phyloP scores from a whole-genome alignment of 2,888 invertebrate genomes.

The Cepaea hortensis region DNA sequence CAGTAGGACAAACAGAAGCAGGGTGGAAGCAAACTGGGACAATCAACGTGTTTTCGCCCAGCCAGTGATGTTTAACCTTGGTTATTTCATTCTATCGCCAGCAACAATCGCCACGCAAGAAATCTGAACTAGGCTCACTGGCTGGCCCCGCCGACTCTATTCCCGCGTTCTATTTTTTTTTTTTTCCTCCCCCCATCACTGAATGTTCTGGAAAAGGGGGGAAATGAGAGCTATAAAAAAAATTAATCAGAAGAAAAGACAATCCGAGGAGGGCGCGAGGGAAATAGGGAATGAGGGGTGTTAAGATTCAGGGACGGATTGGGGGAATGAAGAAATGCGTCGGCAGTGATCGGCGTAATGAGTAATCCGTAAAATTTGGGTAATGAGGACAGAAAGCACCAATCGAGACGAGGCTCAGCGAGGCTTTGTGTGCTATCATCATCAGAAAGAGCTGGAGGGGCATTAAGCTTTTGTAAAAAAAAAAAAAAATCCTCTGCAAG shows the following conservation, averaged over 20 bases:
- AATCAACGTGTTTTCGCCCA: too few species aligned
- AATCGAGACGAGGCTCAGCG: constrained; percentile 17
- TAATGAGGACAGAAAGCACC: constrained; percentile 29
- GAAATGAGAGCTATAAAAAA: too few species aligned
- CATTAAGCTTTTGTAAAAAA: neutral
- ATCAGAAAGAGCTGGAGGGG: constrained; percentile 9
- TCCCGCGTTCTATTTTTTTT: too few species aligned
- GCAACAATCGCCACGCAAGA: too few species aligned
- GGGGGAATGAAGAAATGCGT: constrained; percentile 14
- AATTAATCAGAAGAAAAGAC: neutral
- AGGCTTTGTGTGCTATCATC: constrained; percentile 34
- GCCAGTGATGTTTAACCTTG: too few species aligned
- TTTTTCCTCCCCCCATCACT: too few species aligned
- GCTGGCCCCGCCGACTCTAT: too few species aligned
- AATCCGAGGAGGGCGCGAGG: neutral
- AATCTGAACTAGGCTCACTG: too few species aligned
- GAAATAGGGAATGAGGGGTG: neutral
- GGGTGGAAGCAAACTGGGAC: too few species aligned
- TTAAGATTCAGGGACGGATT: neutral
- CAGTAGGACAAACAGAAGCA: neutral
- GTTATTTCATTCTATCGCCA: too few species aligned
- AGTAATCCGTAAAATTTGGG: constrained; percentile 22
- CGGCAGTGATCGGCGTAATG: constrained; percentile 26
- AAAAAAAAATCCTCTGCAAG: neutral
- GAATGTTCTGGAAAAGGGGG: too few species aligned